A percentile compares a stretch with the other conserved stretches of the same genome.
Evolutionary conservation across 2,113 vertebrate genomes (phyloP).

Genomic region (Myotis brandtii): DNA sequence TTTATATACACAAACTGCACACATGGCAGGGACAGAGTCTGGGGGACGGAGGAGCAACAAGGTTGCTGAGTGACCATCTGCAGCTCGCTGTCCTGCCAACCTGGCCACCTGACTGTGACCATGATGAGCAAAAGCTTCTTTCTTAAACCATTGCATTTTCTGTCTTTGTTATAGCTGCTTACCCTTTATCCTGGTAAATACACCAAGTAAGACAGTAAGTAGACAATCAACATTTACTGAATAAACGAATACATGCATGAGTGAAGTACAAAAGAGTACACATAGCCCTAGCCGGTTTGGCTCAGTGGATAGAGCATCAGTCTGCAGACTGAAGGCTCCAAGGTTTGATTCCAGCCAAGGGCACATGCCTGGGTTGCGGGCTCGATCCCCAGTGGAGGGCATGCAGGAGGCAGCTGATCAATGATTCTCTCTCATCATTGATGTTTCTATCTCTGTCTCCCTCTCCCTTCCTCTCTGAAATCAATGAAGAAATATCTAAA

Average conservation of each 20-base stretch:
- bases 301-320: too few species aligned
- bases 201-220: background rate
- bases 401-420: too few species aligned
- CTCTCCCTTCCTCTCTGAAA: too few species aligned
- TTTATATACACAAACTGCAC: background rate
- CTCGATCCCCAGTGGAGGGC: too few species aligned
- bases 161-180: background rate
- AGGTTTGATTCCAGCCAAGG: too few species aligned
- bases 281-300: too few species aligned
- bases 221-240: background rate
- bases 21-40: background rate
- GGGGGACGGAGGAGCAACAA: fast-evolving
- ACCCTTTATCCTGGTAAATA: background rate
- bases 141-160: background rate
- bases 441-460: too few species aligned
- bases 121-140: background rate
- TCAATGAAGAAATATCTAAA: too few species aligned
- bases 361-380: too few species aligned
- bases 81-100: background rate
- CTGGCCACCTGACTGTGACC: background rate
- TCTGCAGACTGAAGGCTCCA: too few species aligned
- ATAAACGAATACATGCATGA: background rate
- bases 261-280: background rate
- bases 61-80: fast-evolving
- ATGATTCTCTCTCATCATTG: too few species aligned